These are phyloP conservation scores for Rhinatrema bivittatum DNA, from an alignment of 2,797 vertebrate species.

Conservation along the genomic window DNA sequence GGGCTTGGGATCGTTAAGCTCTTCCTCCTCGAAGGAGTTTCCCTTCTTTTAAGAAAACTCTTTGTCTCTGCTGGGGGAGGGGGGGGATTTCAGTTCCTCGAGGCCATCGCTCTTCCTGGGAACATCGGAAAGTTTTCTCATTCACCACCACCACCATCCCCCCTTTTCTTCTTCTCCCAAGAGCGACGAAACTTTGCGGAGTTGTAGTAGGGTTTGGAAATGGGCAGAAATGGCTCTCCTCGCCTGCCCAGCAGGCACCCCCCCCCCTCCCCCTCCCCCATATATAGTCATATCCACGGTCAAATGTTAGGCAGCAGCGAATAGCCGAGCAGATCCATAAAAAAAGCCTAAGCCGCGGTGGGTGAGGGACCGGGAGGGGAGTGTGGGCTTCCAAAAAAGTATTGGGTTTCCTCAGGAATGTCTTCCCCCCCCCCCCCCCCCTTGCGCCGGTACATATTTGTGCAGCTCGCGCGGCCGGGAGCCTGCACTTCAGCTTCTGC, in stretches of 20 bases:
- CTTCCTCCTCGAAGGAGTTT: too few species aligned
- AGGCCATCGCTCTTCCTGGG: neutral
- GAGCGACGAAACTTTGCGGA: neutral
- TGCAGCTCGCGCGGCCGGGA: slow-evolving; percentile 62
- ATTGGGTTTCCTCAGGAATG: slow-evolving; percentile 93
- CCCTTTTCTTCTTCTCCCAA: slow-evolving; percentile 20
- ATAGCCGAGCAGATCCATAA: slow-evolving; percentile 65
- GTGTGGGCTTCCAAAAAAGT: slow-evolving; percentile 84
- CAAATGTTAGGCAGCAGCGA: slow-evolving; percentile 71
- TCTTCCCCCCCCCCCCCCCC: slow-evolving; percentile 71
- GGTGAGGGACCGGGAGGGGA: slow-evolving; percentile 22
- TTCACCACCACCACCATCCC: slow-evolving; percentile 1
- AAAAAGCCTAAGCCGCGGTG: slow-evolving; percentile 38
- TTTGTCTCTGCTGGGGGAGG: neutral
- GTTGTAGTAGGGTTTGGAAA: slow-evolving; percentile 50
- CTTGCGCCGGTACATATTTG: slow-evolving; percentile 89
- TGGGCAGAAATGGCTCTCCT: slow-evolving; percentile 36
- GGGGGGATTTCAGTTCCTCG: neutral
- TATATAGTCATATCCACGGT: slow-evolving; percentile 87
- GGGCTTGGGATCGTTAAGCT: too few species aligned
- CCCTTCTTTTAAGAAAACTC: too few species aligned
- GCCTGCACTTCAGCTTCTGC: slow-evolving; percentile 75
- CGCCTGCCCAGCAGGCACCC: slow-evolving; percentile 31
- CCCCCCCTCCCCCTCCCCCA: too few species aligned
- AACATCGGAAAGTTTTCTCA: too few species aligned